phyloP scores from a whole-genome alignment of 1,140 invertebrate species.

The Caenorhabditis brenneri region DNA sequence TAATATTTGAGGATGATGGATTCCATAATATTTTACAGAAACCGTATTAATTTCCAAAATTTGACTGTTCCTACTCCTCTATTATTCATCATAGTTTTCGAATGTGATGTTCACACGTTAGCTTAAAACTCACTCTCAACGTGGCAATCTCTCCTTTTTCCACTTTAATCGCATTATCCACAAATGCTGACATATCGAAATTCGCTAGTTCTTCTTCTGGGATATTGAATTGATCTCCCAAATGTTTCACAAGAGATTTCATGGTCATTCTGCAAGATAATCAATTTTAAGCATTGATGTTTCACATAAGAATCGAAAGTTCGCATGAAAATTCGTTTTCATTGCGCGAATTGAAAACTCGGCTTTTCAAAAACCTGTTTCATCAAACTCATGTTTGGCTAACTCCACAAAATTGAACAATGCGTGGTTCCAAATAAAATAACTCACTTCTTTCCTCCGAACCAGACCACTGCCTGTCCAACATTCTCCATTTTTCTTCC shows the following conservation, averaged over 20 bases:
- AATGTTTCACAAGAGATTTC: constrained; percentile 63
- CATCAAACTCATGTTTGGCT: too few species aligned
- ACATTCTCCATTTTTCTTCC: constrained; percentile 65
- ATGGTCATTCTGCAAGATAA: constrained; percentile 60
- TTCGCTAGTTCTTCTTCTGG: constrained; percentile 52
- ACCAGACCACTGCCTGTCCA: constrained; percentile 62
- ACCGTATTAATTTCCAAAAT: too few species aligned
- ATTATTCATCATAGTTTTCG: neutral
- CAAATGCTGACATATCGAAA: constrained; percentile 64
- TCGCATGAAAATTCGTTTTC: too few species aligned
- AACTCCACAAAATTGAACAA: too few species aligned
- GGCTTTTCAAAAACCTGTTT: too few species aligned
- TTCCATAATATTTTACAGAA: too few species aligned
- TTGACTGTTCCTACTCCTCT: too few species aligned
- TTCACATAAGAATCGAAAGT: too few species aligned
- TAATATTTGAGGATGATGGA: too few species aligned
- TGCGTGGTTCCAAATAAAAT: neutral
- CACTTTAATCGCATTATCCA: constrained; percentile 65
- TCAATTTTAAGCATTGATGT: too few species aligned
- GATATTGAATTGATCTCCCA: constrained; percentile 66
- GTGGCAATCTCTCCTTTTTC: constrained; percentile 62
- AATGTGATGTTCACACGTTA: neutral
- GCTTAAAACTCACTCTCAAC: constrained; percentile 51
- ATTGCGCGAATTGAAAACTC: too few species aligned
- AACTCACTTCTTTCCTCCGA: constrained; percentile 64